Evolutionary conservation across 2,797 vertebrate genomes (phyloP).

Genomic region (Linurgus olivaceus): DNA sequence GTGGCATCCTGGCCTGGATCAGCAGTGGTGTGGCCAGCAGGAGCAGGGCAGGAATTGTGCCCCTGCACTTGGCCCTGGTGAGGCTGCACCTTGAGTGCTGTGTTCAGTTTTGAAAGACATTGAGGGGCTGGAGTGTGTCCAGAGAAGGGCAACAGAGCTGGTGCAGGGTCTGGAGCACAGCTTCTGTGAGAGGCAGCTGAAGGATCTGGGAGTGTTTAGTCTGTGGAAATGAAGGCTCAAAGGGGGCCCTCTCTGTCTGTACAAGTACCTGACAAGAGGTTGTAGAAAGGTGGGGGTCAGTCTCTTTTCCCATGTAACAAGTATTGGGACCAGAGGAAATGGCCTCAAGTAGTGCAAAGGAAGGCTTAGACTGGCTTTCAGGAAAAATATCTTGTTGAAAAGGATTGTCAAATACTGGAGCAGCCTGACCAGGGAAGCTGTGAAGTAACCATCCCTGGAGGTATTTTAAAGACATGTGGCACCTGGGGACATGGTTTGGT

Average conservation of each 20-base stretch:
- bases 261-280: fast-evolving
- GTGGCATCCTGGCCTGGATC: neutral
- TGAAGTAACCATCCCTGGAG: neutral
- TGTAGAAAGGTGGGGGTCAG: neutral
- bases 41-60: neutral
- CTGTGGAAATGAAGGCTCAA: neutral
- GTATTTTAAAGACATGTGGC: neutral
- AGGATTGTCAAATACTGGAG: neutral
- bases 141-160: neutral
- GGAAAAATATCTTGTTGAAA: neutral
- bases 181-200: neutral
- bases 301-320: neutral
- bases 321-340: neutral
- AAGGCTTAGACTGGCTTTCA: neutral
- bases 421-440: neutral
- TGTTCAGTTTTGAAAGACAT: neutral
- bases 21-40: neutral
- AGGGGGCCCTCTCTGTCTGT: neutral
- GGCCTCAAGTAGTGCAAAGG: neutral
- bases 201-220: neutral
- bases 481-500: neutral
- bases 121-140: fast-evolving
- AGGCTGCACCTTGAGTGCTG: neutral
- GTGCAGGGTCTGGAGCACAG: neutral
- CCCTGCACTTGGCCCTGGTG: fast-evolving